These are phyloP conservation scores for Xiphias gladius DNA, from an alignment of 2,113 vertebrate species.

Conservation along the genomic window DNA sequence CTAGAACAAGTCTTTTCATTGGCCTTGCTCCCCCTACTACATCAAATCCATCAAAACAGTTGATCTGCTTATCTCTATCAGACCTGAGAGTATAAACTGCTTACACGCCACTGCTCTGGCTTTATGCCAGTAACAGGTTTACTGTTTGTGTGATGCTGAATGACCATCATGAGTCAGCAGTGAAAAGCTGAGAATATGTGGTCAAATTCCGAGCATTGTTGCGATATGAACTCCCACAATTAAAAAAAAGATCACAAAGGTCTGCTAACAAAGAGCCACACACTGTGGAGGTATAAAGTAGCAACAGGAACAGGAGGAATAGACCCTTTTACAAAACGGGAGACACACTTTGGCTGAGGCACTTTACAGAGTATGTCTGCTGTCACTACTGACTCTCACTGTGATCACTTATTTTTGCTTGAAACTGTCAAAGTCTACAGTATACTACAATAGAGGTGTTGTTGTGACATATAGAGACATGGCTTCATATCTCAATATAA, in stretches of 20 bases:
- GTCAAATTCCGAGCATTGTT: conserved; percentile 13
- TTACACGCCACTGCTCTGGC: conserved; percentile 59
- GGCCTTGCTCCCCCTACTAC: conserved; percentile 31
- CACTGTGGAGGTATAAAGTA: not conserved
- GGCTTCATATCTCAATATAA: not conserved
- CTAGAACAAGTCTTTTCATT: conserved; percentile 53
- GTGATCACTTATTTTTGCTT: not conserved
- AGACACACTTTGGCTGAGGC: not conserved
- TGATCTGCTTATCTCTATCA: conserved; percentile 76
- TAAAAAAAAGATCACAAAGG: not conserved
- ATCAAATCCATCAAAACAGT: conserved; percentile 72
- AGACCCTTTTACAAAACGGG: not conserved
- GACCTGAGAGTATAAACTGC: conserved; percentile 68
- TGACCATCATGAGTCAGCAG: conserved; percentile 21
- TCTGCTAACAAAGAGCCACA: not conserved
- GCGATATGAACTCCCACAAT: not conserved
- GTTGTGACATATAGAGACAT: conserved; percentile 5
- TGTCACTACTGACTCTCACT: not conserved
- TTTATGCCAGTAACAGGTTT: conserved; percentile 65
- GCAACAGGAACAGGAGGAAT: not conserved
- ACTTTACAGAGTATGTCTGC: not conserved
- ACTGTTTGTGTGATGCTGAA: conserved; percentile 36
- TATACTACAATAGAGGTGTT: not conserved
- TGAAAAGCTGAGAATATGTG: conserved; percentile 10
- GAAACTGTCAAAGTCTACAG: not conserved